Conservation (phyloP, 2,113 vertebrate genomes). For the Xiphophorus hellerii region DNA sequence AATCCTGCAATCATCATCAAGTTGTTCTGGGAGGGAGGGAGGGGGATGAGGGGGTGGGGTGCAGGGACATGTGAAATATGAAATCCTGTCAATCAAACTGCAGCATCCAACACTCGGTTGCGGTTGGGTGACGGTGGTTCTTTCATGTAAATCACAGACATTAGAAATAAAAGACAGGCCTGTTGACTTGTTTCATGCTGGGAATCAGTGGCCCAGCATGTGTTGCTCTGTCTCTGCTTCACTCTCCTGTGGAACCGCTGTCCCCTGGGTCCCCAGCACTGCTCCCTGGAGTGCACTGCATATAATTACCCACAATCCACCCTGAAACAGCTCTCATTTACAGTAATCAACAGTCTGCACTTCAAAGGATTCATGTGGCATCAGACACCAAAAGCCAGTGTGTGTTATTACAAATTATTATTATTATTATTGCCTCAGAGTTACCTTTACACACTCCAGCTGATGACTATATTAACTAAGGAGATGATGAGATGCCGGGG, state of each 20-base stretch:
- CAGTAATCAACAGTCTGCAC: conserved; percentile 82
- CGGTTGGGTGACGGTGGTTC: conserved; percentile 75
- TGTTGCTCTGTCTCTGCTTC: conserved; percentile 79
- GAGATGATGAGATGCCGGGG: conserved; percentile 32
- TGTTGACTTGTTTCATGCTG: conserved; percentile 80
- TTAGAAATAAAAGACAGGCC: conserved; percentile 80
- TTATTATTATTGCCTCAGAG: conserved; percentile 73
- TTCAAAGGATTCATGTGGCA: conserved; percentile 80
- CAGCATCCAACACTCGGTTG: conserved; percentile 70
- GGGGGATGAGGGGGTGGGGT: conserved; percentile 30
- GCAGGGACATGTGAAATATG: conserved; percentile 71
- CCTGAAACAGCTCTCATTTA: conserved; percentile 83
- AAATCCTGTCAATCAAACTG: conserved; percentile 78
- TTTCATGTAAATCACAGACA: conserved; percentile 82
- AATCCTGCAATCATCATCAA: conserved; percentile 72
- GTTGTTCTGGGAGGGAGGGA: conserved; percentile 66
- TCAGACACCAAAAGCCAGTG: conserved; percentile 67
- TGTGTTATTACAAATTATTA: conserved; percentile 79
- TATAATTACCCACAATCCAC: conserved; percentile 84
- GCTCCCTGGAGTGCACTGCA: conserved; percentile 80
- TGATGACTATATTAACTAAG: conserved; percentile 62
- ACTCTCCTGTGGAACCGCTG: conserved; percentile 76
- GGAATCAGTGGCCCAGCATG: conserved; percentile 78
- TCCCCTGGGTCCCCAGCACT: conserved; percentile 75
- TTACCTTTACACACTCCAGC: conserved; percentile 59